Percentiles rank a stretch among this genome's conserved stretches.
Evolutionary conservation across 2,888 invertebrate species (phyloP).

Genomic region (Caprella mutica): DNA sequence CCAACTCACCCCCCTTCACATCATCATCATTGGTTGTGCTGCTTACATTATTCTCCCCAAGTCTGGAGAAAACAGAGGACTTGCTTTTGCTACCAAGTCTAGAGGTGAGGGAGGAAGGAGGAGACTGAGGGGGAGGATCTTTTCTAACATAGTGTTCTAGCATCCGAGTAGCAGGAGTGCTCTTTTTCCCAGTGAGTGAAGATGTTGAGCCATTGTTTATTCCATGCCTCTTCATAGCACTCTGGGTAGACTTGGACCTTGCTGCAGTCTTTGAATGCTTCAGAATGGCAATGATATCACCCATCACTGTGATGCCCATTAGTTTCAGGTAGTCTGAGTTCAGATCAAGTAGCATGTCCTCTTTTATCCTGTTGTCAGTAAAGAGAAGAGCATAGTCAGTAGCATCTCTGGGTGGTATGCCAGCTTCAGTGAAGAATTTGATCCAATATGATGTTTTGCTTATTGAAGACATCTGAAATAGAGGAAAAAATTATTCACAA

Average conservation of each 20-base stretch:
- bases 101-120: slow-evolving; percentile 18
- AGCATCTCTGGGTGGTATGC: slow-evolving; percentile 65
- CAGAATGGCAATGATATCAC: slow-evolving; percentile 54
- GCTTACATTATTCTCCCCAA: slow-evolving; percentile 31
- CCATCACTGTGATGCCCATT: slow-evolving; percentile 67
- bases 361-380: slow-evolving; percentile 71
- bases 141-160: slow-evolving; percentile 33
- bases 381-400: slow-evolving; percentile 76
- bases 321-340: slow-evolving; percentile 76
- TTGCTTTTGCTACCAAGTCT: slow-evolving; percentile 19
- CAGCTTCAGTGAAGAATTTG: slow-evolving; percentile 71
- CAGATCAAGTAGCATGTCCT: slow-evolving; percentile 72
- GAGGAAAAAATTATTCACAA: no score
- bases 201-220: slow-evolving; percentile 4
- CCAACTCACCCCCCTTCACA: slow-evolving; percentile 13
- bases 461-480: slow-evolving; percentile 33
- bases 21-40: slow-evolving; percentile 27
- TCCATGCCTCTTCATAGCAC: neutral
- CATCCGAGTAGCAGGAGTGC: slow-evolving; percentile 31
- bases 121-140: slow-evolving; percentile 16
- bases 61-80: slow-evolving; percentile 29
- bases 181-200: slow-evolving; percentile 18
- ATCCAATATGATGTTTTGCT: slow-evolving; percentile 51
- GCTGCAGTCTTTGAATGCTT: slow-evolving; percentile 47
- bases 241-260: slow-evolving; percentile 3